Evolutionary conservation across 2,888 invertebrate species (phyloP).

Genomic region (Heteromyza rotundicornis): DNA sequence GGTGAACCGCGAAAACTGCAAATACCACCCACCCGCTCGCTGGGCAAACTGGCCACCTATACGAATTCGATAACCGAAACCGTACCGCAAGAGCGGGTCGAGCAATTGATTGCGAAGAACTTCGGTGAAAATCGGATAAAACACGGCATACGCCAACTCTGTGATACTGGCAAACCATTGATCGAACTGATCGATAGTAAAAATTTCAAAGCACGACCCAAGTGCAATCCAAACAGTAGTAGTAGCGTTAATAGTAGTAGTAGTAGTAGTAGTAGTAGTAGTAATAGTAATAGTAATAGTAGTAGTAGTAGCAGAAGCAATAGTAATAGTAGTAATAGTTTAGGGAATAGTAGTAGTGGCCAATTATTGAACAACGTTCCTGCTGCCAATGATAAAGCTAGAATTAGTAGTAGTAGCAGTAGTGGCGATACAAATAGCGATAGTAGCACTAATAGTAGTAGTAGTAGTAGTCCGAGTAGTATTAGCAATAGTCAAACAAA

Average conservation of each 20-base stretch:
- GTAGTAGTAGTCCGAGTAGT: slow-evolving; percentile 36
- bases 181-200: slow-evolving; percentile 60
- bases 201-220: slow-evolving; percentile 62
- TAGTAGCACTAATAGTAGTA: slow-evolving; percentile 34
- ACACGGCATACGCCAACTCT: slow-evolving; percentile 63
- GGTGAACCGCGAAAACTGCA: slow-evolving; percentile 77
- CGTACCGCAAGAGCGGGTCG: slow-evolving; percentile 65
- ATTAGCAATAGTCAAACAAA: slow-evolving; percentile 33
- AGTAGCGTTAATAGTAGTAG: slow-evolving; percentile 38
- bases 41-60: slow-evolving; percentile 78
- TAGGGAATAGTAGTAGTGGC: slow-evolving; percentile 39
- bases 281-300: slow-evolving; percentile 31
- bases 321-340: slow-evolving; percentile 35
- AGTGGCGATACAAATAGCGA: slow-evolving; percentile 36
- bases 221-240: slow-evolving; percentile 54
- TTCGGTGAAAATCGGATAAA: slow-evolving; percentile 63
- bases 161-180: slow-evolving; percentile 62
- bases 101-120: slow-evolving; percentile 65
- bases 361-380: slow-evolving; percentile 47
- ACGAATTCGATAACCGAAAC: slow-evolving; percentile 73
- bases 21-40: slow-evolving; percentile 70
- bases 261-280: slow-evolving; percentile 34
- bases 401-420: slow-evolving; percentile 35
- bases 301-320: slow-evolving; percentile 38
- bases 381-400: slow-evolving; percentile 47